Percentiles rank a stretch among this genome's conserved stretches.
phyloP scores from a whole-genome alignment of 2,113 vertebrate genomes.

The Seriola quinqueradiata region DNA sequence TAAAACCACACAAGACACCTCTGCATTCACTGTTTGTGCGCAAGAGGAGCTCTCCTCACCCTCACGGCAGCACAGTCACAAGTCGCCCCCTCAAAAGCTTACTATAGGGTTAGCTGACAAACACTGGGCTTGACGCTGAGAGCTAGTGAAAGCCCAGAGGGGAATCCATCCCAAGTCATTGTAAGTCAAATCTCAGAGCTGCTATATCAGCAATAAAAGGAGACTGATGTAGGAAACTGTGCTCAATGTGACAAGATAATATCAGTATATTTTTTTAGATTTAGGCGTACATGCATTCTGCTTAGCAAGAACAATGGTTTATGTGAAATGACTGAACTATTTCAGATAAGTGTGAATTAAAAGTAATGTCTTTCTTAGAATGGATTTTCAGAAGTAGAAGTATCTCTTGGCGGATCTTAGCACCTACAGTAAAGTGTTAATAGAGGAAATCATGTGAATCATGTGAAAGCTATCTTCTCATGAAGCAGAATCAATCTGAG shows the following conservation, averaged over 20 bases:
- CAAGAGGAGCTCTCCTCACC: constrained; percentile 27
- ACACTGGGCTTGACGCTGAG: not conserved
- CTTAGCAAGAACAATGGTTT: not conserved
- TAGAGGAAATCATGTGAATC: not conserved
- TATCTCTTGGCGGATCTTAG: not conserved
- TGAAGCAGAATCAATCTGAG: not conserved
- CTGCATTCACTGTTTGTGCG: not conserved
- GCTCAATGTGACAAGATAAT: not conserved
- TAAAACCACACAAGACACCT: constrained; percentile 32
- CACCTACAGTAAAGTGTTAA: not conserved
- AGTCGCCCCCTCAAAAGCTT: constrained; percentile 36
- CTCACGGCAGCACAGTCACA: not conserved
- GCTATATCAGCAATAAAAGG: not conserved
- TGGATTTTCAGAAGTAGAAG: not conserved
- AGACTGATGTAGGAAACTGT: not conserved
- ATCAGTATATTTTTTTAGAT: not conserved
- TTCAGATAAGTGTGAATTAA: not conserved
- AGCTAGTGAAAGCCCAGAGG: not conserved
- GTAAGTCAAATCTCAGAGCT: constrained; percentile 11
- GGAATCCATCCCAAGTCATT: constrained; percentile 10
- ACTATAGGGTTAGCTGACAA: constrained; percentile 2
- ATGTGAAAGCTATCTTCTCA: not conserved
- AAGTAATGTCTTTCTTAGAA: constrained; percentile 1
- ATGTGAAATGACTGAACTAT: not conserved
- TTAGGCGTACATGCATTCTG: not conserved